Conservation (phyloP, 2,888 invertebrate genomes). For the Mesoligia furuncula region DNA sequence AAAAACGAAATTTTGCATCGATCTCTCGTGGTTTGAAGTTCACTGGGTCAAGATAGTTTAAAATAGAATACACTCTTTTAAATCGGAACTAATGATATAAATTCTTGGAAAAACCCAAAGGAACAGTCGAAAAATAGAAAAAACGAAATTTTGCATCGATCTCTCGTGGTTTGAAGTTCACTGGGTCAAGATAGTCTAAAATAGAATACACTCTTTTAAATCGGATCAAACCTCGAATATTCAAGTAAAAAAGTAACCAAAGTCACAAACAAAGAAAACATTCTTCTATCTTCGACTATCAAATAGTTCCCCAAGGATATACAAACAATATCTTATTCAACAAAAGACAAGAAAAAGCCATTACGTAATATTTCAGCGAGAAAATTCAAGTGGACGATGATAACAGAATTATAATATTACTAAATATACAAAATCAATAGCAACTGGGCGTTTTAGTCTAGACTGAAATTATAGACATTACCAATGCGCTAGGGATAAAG, state of each 20-base stretch:
- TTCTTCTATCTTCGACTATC: conserved; percentile 43
- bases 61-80: not conserved
- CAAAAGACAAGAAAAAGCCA: conserved; percentile 27
- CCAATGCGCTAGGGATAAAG: conserved; percentile 10
- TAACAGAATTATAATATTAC: conserved; percentile 21
- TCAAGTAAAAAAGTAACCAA: conserved; percentile 3
- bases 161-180: too few species aligned
- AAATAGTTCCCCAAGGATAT: conserved; percentile 34
- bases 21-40: too few species aligned
- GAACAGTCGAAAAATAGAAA: too few species aligned
- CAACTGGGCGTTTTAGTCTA: conserved; percentile 38
- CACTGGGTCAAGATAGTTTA: too few species aligned
- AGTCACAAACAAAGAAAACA: conserved; percentile 14
- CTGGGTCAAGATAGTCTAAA: too few species aligned
- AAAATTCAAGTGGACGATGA: conserved; percentile 12
- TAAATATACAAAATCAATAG: conserved; percentile 44
- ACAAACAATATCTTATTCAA: conserved; percentile 22
- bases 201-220: not conserved
- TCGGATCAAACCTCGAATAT: conserved; percentile 7
- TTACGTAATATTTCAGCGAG: conserved; percentile 18
- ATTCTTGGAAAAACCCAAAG: too few species aligned
- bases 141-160: too few species aligned
- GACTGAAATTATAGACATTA: conserved; percentile 38
- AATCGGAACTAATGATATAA: too few species aligned
- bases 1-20: too few species aligned